Base-by-base conservation (phyloP, 1,140 invertebrate species). In the Matsumurasca onukii region DNA sequence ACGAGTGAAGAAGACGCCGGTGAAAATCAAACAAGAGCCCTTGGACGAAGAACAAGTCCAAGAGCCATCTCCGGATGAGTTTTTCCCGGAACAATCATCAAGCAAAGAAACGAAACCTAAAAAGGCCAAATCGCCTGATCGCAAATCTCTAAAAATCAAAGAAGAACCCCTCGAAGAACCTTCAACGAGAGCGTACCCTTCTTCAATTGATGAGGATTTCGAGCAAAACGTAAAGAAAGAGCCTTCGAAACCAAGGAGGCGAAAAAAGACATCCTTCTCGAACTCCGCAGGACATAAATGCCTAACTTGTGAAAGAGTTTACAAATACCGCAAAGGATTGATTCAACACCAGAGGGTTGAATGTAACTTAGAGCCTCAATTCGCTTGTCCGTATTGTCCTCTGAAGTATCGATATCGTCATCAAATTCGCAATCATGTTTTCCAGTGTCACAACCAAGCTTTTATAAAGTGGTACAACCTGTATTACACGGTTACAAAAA, bases 321-420 rank as follows among this genome's bases (percentile, higher is more conserved):
- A 59, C 55, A 59, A 59, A n/a, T 59, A 59, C 24, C 55, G 55
- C 55, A 59, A 59, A 29, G 55, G 55, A 3, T 27, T 59, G 55
- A 12, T 59, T 2, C 55, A 59, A 1, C 84, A 86, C 73, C 74
- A 83, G 71, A 81, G 79, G 22, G 80, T 85, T 31, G 82, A 84
- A 68, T 84, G 83, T 70, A 81, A 81, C 22, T 79, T 81, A 49
- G 79, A 81, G 68, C 82, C 82, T 29, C 77, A 80, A 69, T 83
- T 82, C 71, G 76, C 76, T 20, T 83, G 82, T 73, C 76, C 76
- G 5, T 78, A 79, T 65, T 83, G 1, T 29, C 55, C 67, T 1
- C 9, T 59, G 55, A 59, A 29, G 24, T 59, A 27, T 24, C 22
- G 55, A 29, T 59, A 59, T n/a, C 55, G 55, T 27, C 55, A 59